phyloP scores from a whole-genome alignment of 2,888 invertebrate genomes.

The Acheta domesticus region DNA sequence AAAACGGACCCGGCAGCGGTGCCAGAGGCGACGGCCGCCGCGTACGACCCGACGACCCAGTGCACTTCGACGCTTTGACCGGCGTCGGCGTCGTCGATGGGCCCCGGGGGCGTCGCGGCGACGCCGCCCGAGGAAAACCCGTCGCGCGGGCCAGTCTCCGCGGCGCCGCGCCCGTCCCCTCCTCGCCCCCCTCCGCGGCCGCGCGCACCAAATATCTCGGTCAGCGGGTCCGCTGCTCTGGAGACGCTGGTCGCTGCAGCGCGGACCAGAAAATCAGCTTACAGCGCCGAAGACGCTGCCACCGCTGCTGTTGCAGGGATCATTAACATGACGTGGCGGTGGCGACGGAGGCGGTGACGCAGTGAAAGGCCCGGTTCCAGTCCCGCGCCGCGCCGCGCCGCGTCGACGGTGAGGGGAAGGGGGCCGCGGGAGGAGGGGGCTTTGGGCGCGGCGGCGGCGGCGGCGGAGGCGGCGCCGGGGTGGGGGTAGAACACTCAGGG shows the following conservation, averaged over 20 bases:
- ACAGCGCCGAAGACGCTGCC: not conserved
- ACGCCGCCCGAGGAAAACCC: too few relatives aligned
- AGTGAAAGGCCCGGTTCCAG: not conserved
- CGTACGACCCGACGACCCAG: not conserved
- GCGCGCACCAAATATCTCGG: too few relatives aligned
- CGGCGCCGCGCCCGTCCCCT: too few relatives aligned
- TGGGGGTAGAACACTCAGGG: too few relatives aligned
- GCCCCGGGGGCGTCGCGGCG: not conserved
- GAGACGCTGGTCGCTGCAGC: not conserved
- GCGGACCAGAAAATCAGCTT: not conserved
- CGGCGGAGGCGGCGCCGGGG: not conserved
- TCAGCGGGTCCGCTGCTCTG: too few relatives aligned
- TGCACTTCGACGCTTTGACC: not conserved
- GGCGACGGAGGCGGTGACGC: not conserved
- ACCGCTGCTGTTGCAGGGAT: not conserved
- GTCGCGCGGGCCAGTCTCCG: too few relatives aligned
- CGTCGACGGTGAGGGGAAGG: not conserved
- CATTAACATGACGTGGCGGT: slow-evolving; percentile 5
- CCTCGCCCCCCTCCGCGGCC: not conserved
- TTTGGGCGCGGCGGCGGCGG: not conserved
- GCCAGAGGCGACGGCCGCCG: not conserved
- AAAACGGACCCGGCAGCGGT: not conserved
- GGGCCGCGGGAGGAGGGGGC: not conserved
- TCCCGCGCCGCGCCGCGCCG: not conserved
- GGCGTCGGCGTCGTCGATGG: not conserved